These are phyloP conservation scores for Ceratina japonica DNA, from an alignment of 1,140 invertebrate species.

Conservation along the genomic window DNA sequence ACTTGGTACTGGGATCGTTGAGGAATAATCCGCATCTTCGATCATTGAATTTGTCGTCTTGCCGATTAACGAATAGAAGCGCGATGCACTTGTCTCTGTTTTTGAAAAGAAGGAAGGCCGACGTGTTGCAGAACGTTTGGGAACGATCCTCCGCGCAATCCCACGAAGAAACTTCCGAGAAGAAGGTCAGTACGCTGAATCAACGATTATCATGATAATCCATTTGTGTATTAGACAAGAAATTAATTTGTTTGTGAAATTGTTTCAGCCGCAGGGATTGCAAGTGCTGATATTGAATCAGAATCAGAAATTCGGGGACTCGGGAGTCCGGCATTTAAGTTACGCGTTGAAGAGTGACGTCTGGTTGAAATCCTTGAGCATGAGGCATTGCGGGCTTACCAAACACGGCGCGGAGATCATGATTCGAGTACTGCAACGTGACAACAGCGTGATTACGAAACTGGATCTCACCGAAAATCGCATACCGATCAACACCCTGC, in stretches of 20 bases:
- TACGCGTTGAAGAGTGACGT: conserved; percentile 47
- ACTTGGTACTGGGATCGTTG: conserved; percentile 44
- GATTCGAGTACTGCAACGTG: conserved; percentile 38
- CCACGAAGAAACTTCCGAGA: background rate
- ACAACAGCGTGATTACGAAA: conserved; percentile 39
- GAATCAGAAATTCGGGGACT: conserved; percentile 55
- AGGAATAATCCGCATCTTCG: conserved; percentile 39
- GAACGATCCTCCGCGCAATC: conserved; percentile 10
- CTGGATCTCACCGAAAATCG: conserved; percentile 56
- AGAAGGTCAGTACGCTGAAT: conserved; percentile 13
- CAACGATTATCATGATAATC: background rate
- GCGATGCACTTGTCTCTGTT: conserved; percentile 44
- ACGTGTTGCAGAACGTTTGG: conserved; percentile 48
- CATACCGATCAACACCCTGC: conserved; percentile 43
- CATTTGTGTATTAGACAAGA: too few relatives aligned
- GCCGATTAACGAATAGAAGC: conserved; percentile 52
- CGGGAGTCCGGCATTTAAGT: conserved; percentile 40
- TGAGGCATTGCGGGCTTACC: conserved; percentile 55
- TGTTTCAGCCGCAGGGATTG: conserved; percentile 51
- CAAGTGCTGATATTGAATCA: conserved; percentile 49
- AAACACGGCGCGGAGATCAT: conserved; percentile 45
- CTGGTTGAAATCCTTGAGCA: conserved; percentile 51
- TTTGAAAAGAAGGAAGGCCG: conserved; percentile 52
- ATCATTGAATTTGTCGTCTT: conserved; percentile 51
- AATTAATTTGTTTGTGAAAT: background rate